These are phyloP conservation scores for Anarhynchus alexandrinus DNA, from an alignment of 2,113 vertebrate species.

Conservation along the genomic window DNA sequence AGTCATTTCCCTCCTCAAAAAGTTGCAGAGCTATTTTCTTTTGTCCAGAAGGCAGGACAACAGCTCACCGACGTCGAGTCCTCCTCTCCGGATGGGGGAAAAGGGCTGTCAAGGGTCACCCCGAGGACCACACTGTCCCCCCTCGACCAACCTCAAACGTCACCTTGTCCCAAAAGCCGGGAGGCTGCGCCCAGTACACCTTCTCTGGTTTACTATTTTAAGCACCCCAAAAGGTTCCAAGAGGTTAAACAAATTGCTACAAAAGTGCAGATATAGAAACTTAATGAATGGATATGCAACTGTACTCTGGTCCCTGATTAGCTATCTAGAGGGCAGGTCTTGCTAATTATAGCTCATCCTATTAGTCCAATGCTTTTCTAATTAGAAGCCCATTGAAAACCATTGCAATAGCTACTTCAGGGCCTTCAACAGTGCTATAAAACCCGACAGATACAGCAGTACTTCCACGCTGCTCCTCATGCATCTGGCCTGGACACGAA, in stretches of 20 bases:
- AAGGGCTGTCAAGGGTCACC: not conserved
- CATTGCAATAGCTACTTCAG: not conserved
- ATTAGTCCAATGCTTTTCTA: conserved; percentile 22
- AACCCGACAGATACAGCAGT: rapidly evolving
- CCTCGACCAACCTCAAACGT: not conserved
- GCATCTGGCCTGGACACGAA: not conserved
- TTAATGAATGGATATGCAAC: not conserved
- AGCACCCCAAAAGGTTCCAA: not conserved
- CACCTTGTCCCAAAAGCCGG: not conserved
- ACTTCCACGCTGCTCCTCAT: rapidly evolving
- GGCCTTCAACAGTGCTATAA: not conserved
- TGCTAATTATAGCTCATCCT: conserved; percentile 41
- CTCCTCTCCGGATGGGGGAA: not conserved
- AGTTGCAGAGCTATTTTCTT: not conserved
- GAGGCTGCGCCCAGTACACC: rapidly evolving
- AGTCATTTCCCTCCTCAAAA: conserved; percentile 10
- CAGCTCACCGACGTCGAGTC: not conserved
- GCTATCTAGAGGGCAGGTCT: not conserved
- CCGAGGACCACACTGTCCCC: not conserved
- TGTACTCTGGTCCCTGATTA: not conserved
- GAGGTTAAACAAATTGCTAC: not conserved
- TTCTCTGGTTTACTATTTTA: not conserved
- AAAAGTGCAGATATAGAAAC: not conserved
- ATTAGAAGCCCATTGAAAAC: conserved; percentile 26
- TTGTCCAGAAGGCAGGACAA: not conserved